Conservation (phyloP, 2,888 invertebrate species). For the Cephus runcator region DNA sequence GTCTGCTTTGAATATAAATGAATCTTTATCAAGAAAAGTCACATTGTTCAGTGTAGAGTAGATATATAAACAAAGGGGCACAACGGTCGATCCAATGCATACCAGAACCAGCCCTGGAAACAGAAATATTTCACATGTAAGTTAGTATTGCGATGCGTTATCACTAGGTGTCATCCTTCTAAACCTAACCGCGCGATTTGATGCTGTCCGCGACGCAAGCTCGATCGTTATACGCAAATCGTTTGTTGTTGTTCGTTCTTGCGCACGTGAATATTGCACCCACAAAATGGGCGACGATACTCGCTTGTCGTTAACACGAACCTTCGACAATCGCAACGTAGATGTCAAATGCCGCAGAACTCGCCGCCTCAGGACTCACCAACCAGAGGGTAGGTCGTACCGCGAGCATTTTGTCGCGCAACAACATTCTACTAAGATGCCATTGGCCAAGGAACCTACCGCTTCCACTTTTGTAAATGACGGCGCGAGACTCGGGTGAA, state of each 20-base stretch:
- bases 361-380: constrained; percentile 33
- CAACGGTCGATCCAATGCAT: constrained; percentile 48
- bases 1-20: not conserved
- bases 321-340: constrained; percentile 27
- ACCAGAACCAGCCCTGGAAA: constrained; percentile 56
- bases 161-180: not conserved
- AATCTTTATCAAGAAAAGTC: constrained; percentile 10
- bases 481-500: constrained; percentile 83
- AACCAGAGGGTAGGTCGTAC: constrained; percentile 26
- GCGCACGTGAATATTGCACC: too few relatives aligned
- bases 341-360: constrained; percentile 31
- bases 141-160: constrained; percentile 5
- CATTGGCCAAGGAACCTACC: constrained; percentile 68
- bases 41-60: constrained; percentile 22
- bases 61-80: constrained; percentile 31
- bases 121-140: constrained; percentile 48
- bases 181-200: constrained; percentile 23
- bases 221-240: too few relatives aligned
- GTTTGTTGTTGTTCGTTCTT: too few relatives aligned
- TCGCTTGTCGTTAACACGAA: constrained; percentile 17
- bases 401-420: constrained; percentile 25
- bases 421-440: constrained; percentile 3
- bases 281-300: too few relatives aligned
- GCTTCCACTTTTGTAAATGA: constrained; percentile 72
- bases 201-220: not conserved